Base-by-base conservation (phyloP, 2,888 invertebrate genomes). In the Labia minor region DNA sequence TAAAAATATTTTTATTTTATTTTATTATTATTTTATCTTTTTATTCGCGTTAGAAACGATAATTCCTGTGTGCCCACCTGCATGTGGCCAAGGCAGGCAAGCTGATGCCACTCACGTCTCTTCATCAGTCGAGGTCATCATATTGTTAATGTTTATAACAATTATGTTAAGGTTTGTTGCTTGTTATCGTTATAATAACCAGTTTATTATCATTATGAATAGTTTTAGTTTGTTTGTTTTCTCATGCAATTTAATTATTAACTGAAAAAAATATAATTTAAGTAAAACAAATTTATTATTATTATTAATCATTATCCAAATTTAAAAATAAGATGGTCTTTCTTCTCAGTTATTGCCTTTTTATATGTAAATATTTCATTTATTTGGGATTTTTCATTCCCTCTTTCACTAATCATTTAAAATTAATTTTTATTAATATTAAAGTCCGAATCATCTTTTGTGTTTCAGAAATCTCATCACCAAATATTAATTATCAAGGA, bases 21-120 rank as follows among this genome's bases (percentile, higher is more conserved):
- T 66, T 21, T 61, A 37, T 63, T 64, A 63, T 68, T 69, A 68
- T 70, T 49, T 65, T 74, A 81, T 49, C 49, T 49, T 14, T 49
- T 49, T 49, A 49, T 16, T 16, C 49, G 49, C n/a, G 49, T 26
- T 86, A 90, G 91, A 95, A 83, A 89, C 92, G 66, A 88, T 92
- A 74, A 90, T 92, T 72, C 93, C 94, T 72, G 90, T 94, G 73
- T 95, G 95, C 76, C 95, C 94, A 73, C 95, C 94, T 70, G 94
- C 94, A 74, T 95, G 95, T 78, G 89, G 87, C 8, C 85, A 86
- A 74, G 81, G 85, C 67, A 79, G 83, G 64, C 87, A 84, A 74
- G 84, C 81, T 70, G 82, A 81, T 71, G 82, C 80, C 69, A 77
- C 81, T 61, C 76, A 82, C 33, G 70, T 82, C 68, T 78, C 85